These are phyloP conservation scores for Blomia tropicalis DNA, from an alignment of 2,888 invertebrate genomes.

Conservation along the genomic window DNA sequence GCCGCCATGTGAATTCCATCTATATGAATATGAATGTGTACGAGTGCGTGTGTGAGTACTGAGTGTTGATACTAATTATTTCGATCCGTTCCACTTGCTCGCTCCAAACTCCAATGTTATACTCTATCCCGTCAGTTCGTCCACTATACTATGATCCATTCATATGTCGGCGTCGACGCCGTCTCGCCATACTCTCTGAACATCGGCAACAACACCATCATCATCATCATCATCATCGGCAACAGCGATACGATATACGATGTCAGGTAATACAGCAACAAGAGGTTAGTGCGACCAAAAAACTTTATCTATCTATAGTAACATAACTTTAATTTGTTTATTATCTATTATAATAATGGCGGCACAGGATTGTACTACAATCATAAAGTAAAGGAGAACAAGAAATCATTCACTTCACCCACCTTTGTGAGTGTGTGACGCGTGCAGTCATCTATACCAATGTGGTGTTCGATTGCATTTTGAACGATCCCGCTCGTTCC, in stretches of 20 bases:
- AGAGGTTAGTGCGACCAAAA: too few relatives aligned
- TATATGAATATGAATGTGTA: background rate
- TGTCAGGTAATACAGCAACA: too few relatives aligned
- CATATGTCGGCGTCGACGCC: too few relatives aligned
- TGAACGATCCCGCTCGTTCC: background rate
- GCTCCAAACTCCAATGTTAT: background rate
- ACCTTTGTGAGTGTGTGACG: too few relatives aligned
- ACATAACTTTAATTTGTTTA: constrained; percentile 11
- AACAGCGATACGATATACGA: too few relatives aligned
- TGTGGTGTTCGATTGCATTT: background rate
- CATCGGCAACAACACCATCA: background rate
- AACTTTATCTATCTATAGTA: constrained; percentile 11
- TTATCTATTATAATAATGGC: constrained; percentile 8
- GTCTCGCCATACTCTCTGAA: too few relatives aligned
- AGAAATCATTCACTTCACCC: background rate
- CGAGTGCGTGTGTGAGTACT: background rate
- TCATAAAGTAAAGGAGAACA: too few relatives aligned
- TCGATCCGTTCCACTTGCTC: constrained; percentile 12
- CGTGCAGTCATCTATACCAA: too few relatives aligned
- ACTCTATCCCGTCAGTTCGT: background rate
- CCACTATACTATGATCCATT: too few relatives aligned
- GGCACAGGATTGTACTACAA: background rate
- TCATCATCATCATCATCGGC: too few relatives aligned
- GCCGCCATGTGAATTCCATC: background rate
- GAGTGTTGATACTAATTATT: constrained; percentile 2